Conservation (phyloP, 2,888 invertebrate genomes). For the Pandemis cinnamomeana region DNA sequence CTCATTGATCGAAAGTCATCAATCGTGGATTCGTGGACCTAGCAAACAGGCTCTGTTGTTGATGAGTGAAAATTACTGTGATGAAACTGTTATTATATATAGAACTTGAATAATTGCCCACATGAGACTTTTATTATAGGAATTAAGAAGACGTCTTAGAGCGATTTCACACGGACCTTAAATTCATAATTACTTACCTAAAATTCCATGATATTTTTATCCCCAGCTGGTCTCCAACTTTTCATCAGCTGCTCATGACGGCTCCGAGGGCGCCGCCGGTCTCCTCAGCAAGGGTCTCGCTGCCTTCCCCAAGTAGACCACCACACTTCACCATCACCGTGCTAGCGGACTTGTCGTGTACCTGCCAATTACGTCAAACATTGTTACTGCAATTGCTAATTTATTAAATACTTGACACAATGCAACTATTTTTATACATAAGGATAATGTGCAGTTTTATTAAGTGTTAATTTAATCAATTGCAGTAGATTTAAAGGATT, state of each 20-base stretch:
- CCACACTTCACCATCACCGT: neutral
- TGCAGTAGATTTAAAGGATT: neutral
- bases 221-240: slow-evolving; percentile 69
- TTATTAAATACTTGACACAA: neutral
- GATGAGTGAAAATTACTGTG: too few species aligned
- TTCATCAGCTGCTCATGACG: slow-evolving; percentile 72
- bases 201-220: neutral
- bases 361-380: slow-evolving; percentile 15
- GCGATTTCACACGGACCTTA: too few species aligned
- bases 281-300: slow-evolving; percentile 82
- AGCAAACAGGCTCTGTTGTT: too few species aligned
- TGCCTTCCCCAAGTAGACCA: slow-evolving; percentile 70
- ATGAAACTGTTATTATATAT: too few species aligned
- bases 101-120: too few species aligned
- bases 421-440: slow-evolving; percentile 1
- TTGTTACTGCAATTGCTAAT: slow-evolving; percentile 6
- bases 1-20: too few species aligned
- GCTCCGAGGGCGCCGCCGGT: slow-evolving; percentile 74
- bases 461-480: slow-evolving; percentile 8
- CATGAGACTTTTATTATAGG: too few species aligned
- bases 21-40: too few species aligned
- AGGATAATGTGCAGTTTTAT: neutral
- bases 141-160: too few species aligned
- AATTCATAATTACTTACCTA: too few species aligned
- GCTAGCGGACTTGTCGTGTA: slow-evolving; percentile 9